Conservation (phyloP, 2,113 vertebrate genomes). For the Sisor rabdophorus region DNA sequence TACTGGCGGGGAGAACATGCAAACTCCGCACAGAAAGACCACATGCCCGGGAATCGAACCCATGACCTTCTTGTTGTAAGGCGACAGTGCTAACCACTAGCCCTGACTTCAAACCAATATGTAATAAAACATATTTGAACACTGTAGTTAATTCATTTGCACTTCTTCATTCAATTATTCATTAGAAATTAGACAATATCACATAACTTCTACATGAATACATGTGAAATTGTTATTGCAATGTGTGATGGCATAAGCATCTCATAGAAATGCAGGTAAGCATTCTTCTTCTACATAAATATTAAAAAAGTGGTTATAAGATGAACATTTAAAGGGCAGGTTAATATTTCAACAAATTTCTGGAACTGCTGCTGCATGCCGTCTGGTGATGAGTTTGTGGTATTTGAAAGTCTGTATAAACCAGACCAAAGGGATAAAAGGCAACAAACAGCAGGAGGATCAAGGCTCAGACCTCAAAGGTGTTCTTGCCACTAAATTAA, state of each 20-base stretch:
- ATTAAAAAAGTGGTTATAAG: constrained; percentile 17
- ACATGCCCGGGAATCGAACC: too few relatives aligned
- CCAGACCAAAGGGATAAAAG: constrained; percentile 38
- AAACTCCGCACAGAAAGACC: too few relatives aligned
- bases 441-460: constrained; percentile 32
- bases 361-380: constrained; percentile 22
- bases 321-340: constrained; percentile 29
- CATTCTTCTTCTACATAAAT: not conserved
- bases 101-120: too few relatives aligned
- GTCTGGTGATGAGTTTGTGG: constrained; percentile 37
- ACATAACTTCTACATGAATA: not conserved
- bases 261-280: not conserved
- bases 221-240: not conserved
- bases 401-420: constrained; percentile 43
- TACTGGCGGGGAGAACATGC: too few relatives aligned
- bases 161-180: too few relatives aligned
- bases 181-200: too few relatives aligned
- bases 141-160: too few relatives aligned
- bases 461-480: constrained; percentile 47
- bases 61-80: too few relatives aligned
- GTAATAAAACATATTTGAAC: too few relatives aligned
- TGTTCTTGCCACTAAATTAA: constrained; percentile 36
- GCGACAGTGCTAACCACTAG: too few relatives aligned
- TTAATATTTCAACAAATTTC: constrained; percentile 33
- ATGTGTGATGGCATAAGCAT: not conserved